phyloP scores from a whole-genome alignment of 2,113 vertebrate genomes.

The Gadus chalcogrammus region DNA sequence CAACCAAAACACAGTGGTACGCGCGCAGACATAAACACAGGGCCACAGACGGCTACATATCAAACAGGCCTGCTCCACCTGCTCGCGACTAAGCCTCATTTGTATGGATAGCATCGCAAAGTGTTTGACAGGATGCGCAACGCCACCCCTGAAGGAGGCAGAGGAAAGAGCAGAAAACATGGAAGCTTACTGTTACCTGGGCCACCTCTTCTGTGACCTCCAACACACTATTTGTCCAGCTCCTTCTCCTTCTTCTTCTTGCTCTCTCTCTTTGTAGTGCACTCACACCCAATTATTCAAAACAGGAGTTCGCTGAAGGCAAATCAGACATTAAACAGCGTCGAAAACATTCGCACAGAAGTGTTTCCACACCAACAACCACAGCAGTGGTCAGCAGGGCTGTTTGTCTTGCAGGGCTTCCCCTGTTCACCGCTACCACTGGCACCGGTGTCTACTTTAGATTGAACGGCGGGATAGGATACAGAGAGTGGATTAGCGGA shows the following conservation, averaged over 20 bases:
- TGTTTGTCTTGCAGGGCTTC: not conserved
- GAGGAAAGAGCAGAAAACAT: slow-evolving; percentile 24
- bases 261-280: not conserved
- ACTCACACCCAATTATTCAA: too few species aligned
- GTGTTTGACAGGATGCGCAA: slow-evolving; percentile 51
- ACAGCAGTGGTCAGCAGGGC: too few species aligned
- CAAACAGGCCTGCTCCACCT: slow-evolving; percentile 53
- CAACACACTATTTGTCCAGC: not conserved
- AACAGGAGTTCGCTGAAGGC: too few species aligned
- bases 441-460: slow-evolving; percentile 23
- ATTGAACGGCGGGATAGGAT: slow-evolving; percentile 22
- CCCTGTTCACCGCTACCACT: slow-evolving; percentile 6
- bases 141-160: slow-evolving; percentile 35
- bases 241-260: not conserved
- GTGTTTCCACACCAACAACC: too few species aligned
- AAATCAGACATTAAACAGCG: too few species aligned
- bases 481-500: not conserved
- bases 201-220: slow-evolving; percentile 10
- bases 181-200: slow-evolving; percentile 27
- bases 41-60: slow-evolving; percentile 10
- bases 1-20: not conserved
- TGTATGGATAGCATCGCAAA: slow-evolving; percentile 46
- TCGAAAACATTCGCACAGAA: too few species aligned
- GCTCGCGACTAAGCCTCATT: slow-evolving; percentile 51
- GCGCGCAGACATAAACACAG: not conserved